Evolutionary conservation across 2,888 invertebrate genomes (phyloP).

Genomic region (Anaspis maculata): DNA sequence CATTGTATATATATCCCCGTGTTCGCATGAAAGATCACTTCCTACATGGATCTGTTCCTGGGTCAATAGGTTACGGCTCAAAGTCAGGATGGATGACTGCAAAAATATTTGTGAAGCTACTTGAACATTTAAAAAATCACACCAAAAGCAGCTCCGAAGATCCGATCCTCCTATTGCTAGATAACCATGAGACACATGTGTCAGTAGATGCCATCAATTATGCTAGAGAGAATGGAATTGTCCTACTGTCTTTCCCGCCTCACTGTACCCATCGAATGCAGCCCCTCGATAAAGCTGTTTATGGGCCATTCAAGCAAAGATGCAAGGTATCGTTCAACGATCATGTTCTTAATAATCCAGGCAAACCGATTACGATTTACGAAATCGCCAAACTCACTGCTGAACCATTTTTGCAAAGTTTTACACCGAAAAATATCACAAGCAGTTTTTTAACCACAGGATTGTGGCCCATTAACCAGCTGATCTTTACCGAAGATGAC

Average conservation of each 20-base stretch:
- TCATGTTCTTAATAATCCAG: conserved; percentile 17
- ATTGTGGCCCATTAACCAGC: conserved; percentile 19
- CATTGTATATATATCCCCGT: background rate
- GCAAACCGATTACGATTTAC: conserved; percentile 20
- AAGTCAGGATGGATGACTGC: conserved; percentile 10
- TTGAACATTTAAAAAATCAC: conserved; percentile 21
- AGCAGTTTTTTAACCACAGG: conserved; percentile 19
- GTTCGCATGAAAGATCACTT: conserved; percentile 5
- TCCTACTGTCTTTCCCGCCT: conserved; percentile 30
- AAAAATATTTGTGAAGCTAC: conserved; percentile 19
- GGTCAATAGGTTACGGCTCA: conserved; percentile 9
- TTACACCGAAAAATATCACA: conserved; percentile 14
- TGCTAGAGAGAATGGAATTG: conserved; percentile 30
- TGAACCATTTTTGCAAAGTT: conserved; percentile 9
- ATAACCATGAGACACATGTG: conserved; percentile 16
- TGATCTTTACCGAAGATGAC: conserved; percentile 16
- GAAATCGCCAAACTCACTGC: conserved; percentile 12
- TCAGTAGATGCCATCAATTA: conserved; percentile 25
- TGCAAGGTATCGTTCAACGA: conserved; percentile 16
- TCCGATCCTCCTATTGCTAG: background rate
- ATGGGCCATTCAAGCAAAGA: conserved; percentile 25
- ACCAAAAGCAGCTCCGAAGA: background rate
- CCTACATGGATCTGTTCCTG: conserved; percentile 9
- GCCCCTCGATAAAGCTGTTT: conserved; percentile 25
- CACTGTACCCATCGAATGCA: conserved; percentile 31